phyloP scores from a whole-genome alignment of 37 sponge, comb jelly and placozoan species.

The Axinella damicornis region DNA sequence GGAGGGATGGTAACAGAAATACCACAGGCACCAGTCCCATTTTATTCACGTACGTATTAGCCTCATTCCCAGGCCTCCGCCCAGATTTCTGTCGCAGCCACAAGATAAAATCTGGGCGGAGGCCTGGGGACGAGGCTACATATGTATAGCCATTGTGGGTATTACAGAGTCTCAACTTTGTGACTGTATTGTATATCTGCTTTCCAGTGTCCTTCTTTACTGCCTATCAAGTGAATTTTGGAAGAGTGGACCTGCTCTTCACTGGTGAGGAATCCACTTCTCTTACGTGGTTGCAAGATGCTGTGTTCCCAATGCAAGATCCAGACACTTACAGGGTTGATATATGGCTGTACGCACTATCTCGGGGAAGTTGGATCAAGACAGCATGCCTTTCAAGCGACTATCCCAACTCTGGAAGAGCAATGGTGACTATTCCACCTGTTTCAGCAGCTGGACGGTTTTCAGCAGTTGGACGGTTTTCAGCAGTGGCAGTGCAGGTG shows the following conservation, averaged over 20 bases:
- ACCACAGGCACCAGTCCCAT: background rate
- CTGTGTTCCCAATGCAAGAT: slow-evolving; percentile 18
- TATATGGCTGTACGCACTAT: background rate
- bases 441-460: background rate
- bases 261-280: background rate
- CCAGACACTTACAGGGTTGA: slow-evolving; percentile 24
- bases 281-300: slow-evolving; percentile 26
- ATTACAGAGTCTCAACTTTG: background rate
- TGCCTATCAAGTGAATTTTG: slow-evolving; percentile 10
- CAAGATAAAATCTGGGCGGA: no score
- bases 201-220: slow-evolving; percentile 13
- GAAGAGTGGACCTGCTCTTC: slow-evolving; percentile 10
- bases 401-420: slow-evolving; percentile 16
- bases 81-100: no score
- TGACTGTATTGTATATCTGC: background rate
- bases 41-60: slow-evolving; percentile 30
- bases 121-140: no score
- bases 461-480: background rate
- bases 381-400: background rate
- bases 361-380: background rate
- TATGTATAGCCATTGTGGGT: background rate
- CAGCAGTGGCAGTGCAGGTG: slow-evolving; percentile 15
- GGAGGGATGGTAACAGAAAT: no score
- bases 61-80: no score
- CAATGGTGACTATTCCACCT: slow-evolving; percentile 1